phyloP scores from a whole-genome alignment of 2,888 invertebrate genomes.

The Thelaira solivaga region DNA sequence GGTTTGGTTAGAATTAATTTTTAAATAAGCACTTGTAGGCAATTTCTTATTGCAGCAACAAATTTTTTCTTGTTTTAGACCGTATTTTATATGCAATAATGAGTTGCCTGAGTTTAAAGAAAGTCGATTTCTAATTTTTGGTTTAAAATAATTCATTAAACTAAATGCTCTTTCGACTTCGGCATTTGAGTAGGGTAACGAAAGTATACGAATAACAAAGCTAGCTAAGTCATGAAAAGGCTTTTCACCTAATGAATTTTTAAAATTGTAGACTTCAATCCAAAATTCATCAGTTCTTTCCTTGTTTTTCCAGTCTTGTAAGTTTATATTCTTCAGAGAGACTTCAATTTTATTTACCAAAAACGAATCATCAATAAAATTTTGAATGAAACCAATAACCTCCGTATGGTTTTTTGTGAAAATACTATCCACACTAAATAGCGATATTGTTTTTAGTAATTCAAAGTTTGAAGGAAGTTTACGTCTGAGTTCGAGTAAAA shows the following conservation, averaged over 20 bases:
- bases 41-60: neutral
- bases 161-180: too few relatives aligned
- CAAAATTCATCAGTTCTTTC: neutral
- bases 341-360: too few relatives aligned
- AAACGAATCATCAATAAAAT: too few relatives aligned
- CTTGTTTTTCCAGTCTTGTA: too few relatives aligned
- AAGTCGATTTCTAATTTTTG: too few relatives aligned
- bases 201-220: neutral
- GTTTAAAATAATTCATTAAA: too few relatives aligned
- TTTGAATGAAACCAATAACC: too few relatives aligned
- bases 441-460: neutral
- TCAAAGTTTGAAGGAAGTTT: neutral
- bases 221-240: neutral
- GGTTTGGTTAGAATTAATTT: constrained; percentile 6
- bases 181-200: too few relatives aligned
- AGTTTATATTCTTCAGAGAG: too few relatives aligned
- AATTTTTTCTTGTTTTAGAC: neutral
- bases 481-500: neutral
- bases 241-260: neutral
- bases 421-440: too few relatives aligned
- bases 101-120: too few relatives aligned
- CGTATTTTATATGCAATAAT: neutral
- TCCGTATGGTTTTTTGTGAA: too few relatives aligned
- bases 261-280: neutral
- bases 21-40: neutral